Conservation (phyloP, 2,113 vertebrate species). For the Brachionichthys hirsutus region DNA sequence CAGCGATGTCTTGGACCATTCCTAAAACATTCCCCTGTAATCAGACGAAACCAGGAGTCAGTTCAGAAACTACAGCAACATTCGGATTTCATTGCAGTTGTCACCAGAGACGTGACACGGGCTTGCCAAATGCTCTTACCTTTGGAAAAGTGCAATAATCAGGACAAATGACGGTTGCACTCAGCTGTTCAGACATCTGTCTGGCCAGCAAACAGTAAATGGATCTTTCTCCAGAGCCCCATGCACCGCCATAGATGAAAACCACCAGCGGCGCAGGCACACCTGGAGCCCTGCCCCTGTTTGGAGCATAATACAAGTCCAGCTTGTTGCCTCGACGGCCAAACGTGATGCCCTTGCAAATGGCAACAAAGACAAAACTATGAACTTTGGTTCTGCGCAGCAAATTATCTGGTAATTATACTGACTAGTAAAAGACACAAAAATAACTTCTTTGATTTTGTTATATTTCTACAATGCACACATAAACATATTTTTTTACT, state of each 20-base stretch:
- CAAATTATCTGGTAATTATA: neutral
- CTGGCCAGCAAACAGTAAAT: slow-evolving; percentile 75
- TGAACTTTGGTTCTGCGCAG: neutral
- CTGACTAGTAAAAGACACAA: neutral
- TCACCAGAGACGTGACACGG: no score
- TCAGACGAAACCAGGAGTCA: slow-evolving; percentile 11
- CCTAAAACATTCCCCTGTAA: slow-evolving; percentile 73
- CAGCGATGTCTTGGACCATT: slow-evolving; percentile 78
- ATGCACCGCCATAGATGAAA: slow-evolving; percentile 77
- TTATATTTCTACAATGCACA: neutral
- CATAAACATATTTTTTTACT: neutral
- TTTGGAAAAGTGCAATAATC: slow-evolving; percentile 78
- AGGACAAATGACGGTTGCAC: slow-evolving; percentile 73
- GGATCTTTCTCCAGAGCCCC: slow-evolving; percentile 75
- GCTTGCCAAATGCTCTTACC: slow-evolving; percentile 41
- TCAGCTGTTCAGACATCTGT: slow-evolving; percentile 75
- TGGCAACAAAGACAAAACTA: neutral
- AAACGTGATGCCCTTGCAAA: slow-evolving; percentile 69
- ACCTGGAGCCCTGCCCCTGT: neutral
- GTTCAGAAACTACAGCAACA: slow-evolving; percentile 4
- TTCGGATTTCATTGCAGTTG: neutral
- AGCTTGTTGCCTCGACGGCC: slow-evolving; percentile 73
- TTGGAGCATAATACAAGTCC: slow-evolving; percentile 73
- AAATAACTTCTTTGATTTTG: slow-evolving; percentile 1
- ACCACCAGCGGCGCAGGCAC: slow-evolving; percentile 58